Base-by-base conservation (phyloP, 2,888 invertebrate genomes). In the Leucophora obtusa region DNA sequence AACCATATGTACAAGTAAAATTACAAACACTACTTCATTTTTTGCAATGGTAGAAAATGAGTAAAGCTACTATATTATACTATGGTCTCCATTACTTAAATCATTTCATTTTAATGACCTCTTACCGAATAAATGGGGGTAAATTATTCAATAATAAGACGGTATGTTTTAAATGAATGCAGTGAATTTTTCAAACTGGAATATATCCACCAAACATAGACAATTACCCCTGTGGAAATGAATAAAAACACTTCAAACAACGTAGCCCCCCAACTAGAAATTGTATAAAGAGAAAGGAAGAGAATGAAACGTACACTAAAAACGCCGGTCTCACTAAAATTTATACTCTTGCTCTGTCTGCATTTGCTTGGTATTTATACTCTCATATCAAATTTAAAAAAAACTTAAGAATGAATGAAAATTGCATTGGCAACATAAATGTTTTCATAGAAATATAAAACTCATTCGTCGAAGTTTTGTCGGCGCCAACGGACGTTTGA, bases 401-500 rank as follows among this genome's bases (percentile, higher is more conserved):
- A 70, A 28, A 66, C 18, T 35, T 62, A 63, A 68, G 47, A 71
- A 73, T 73, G 77, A 78, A 78, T 81, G 81, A 81, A 78, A 77
- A 81, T 33, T 77, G 73, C 75, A 76, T 69, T 69, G 76, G 63
- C 79, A 83, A 71, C 77, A 80, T 75, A 81, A 71, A 79, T 78
- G 71, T 75, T 70, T 73, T 80, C 72, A 33, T 78, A 81, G 65
- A 69, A 59, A 76, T 54, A 66, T 53, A 35, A 56, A 72, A 76
- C 81, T 81, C 84, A 84, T 84, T 85, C 85, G 84, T 83, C 83
- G 83, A 86, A 84, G 85, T 84, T 85, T 84, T 86, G 87, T 87
- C 88, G 88, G 85, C 88, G 86, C 84, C 84, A 85, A 85, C 87
- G 86, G 87, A 86, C 85, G 88, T 88, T 86, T 83, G 77, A 79